Evolutionary conservation across 2,113 vertebrate species (phyloP).

Genomic region (Leptodactylus fuscus): DNA sequence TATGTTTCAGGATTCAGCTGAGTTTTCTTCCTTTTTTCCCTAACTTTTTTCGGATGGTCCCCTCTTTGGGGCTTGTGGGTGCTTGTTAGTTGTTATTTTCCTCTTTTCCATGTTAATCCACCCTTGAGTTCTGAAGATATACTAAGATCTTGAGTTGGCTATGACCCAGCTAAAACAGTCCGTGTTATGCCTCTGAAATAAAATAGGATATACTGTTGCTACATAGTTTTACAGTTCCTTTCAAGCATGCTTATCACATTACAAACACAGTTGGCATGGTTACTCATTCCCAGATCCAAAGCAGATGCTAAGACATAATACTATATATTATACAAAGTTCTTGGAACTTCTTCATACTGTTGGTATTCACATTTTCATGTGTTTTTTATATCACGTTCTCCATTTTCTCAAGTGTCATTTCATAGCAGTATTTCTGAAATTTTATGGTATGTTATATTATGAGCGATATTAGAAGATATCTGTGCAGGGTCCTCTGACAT

Average conservation of each 20-base stretch:
- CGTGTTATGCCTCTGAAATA: conserved; percentile 43
- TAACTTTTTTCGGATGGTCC: no score
- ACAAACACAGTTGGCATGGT: conserved; percentile 58
- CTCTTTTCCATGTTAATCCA: conserved; percentile 36
- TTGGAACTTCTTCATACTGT: conserved; percentile 39
- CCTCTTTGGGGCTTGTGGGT: no score
- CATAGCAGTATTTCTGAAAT: neutral
- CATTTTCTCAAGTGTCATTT: neutral
- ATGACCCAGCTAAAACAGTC: conserved; percentile 41
- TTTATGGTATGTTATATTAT: no score
- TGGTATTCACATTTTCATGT: conserved; percentile 5
- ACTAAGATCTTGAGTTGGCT: conserved; percentile 24
- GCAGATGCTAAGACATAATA: conserved; percentile 56
- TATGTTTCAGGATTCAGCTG: no score
- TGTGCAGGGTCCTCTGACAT: no score
- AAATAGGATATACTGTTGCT: conserved; percentile 46
- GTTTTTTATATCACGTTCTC: neutral
- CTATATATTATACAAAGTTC: conserved; percentile 39
- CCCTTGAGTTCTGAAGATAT: conserved; percentile 3
- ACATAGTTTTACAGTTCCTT: conserved; percentile 57
- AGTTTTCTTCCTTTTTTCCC: no score
- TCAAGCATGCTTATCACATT: conserved; percentile 56
- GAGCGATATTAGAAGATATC: no score
- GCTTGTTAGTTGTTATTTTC: no score
- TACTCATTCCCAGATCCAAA: conserved; percentile 49